Conservation (phyloP, 2,797 vertebrate genomes). For the Squalus acanthias region DNA sequence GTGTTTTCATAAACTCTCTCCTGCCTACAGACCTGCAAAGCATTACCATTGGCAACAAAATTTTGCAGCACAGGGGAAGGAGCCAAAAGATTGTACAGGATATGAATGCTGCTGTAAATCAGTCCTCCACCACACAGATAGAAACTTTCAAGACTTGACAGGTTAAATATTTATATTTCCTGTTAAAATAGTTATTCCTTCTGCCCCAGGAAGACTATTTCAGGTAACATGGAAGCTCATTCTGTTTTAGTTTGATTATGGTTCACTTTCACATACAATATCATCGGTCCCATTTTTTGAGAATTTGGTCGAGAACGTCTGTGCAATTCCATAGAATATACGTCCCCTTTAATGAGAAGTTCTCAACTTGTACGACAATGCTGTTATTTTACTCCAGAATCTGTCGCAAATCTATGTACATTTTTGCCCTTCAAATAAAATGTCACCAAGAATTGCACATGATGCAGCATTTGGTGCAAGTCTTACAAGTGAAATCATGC, state of each 20-base stretch:
- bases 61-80: neutral
- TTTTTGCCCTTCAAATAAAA: neutral
- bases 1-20: neutral
- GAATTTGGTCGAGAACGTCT: neutral
- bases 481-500: neutral
- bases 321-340: neutral
- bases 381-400: neutral
- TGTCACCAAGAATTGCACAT: neutral
- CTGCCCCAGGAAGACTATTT: neutral
- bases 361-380: neutral
- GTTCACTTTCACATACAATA: neutral
- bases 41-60: neutral
- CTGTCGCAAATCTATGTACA: neutral
- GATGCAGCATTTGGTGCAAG: neutral
- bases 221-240: neutral
- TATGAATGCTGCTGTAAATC: neutral
- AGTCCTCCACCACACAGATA: neutral
- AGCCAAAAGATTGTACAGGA: neutral
- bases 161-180: neutral
- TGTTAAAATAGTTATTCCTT: neutral
- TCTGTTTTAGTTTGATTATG: neutral
- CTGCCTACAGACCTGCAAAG: neutral
- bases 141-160: neutral
- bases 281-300: neutral
- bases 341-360: neutral